Base-by-base conservation (phyloP, 2,113 vertebrate species). In the Antigone vipio region DNA sequence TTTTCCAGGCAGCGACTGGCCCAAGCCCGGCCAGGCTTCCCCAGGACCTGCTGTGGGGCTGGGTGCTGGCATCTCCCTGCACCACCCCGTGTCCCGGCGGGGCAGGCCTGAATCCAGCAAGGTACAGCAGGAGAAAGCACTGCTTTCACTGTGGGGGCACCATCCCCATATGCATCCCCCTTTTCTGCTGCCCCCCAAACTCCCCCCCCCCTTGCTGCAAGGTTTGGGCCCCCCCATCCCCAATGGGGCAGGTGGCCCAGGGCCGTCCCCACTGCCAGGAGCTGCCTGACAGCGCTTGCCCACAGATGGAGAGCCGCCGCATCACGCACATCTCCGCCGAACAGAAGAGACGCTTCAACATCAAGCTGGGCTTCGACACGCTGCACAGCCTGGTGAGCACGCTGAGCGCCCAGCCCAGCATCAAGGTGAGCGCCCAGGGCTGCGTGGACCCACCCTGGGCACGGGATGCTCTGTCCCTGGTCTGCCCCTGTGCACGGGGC, bases 331-430 rank as follows among this genome's bases (percentile, higher is more conserved):
- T 99, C 97, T 99, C 99, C 0, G 99, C 99, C 0, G 99, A 99
- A 96, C 99, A 99, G 98, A 99, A 99, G 97, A 98, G 99, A n/a
- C 99, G 99, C 27, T 99, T 99, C 98, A 99, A 99, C 96, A 99
- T 99, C 98, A 99, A 99, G 96, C 93, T 99, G 93, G 99, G 99
- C 24, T 99, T 99, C 23, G 99, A 99, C 97, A 99, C 99, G 0
- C 98, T 99, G 85, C 99, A 99, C 24, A 98, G 98, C 94, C 97
- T 99, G 22, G 99, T 99, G 97, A 99, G 99, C 81, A 99, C 99
- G 0, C 98, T 99, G 58, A 99, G 98, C 38, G 97, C 99, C 67
- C 99, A 99, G 97, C 99, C 99, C 34, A 99, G 98, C 97, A 97
- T 99, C 94, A 99, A 99, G 99, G 99, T 99, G 95, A 97, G 97